A percentile compares a stretch with the other conserved stretches of the same genome.
These are phyloP conservation scores for Brachypodius melanocephalos DNA, from an alignment of 2,113 vertebrate genomes.

Conservation along the genomic window DNA sequence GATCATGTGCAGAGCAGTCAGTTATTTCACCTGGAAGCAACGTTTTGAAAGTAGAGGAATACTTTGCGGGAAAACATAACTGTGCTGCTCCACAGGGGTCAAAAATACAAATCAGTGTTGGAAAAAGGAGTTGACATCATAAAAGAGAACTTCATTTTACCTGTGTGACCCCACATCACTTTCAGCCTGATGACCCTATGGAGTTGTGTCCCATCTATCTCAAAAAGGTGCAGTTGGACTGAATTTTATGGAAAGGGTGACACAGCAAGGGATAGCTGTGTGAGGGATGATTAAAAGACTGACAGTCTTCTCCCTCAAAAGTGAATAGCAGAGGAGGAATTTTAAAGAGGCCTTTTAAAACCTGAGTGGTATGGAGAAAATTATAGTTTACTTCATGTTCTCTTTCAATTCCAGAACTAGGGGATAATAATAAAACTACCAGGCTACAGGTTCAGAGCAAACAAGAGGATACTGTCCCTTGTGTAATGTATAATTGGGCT, in stretches of 20 bases:
- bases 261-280: background rate
- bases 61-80: background rate
- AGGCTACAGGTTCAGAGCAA: background rate
- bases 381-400: background rate
- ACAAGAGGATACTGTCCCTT: background rate
- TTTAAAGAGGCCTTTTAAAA: slow-evolving; percentile 16
- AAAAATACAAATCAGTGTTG: background rate
- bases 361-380: background rate
- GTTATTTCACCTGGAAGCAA: background rate
- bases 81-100: background rate
- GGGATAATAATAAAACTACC: background rate
- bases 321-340: background rate
- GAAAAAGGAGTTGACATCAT: background rate
- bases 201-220: background rate
- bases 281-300: background rate
- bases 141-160: background rate
- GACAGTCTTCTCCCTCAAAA: background rate
- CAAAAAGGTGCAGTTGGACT: background rate
- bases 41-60: background rate
- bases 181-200: background rate
- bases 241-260: background rate
- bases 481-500: background rate
- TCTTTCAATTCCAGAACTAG: background rate
- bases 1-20: background rate
- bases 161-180: background rate